A percentile compares a stretch with the other conserved stretches of the same genome.
Evolutionary conservation across 2,113 vertebrate species (phyloP).

Genomic region (Salvator merianae): DNA sequence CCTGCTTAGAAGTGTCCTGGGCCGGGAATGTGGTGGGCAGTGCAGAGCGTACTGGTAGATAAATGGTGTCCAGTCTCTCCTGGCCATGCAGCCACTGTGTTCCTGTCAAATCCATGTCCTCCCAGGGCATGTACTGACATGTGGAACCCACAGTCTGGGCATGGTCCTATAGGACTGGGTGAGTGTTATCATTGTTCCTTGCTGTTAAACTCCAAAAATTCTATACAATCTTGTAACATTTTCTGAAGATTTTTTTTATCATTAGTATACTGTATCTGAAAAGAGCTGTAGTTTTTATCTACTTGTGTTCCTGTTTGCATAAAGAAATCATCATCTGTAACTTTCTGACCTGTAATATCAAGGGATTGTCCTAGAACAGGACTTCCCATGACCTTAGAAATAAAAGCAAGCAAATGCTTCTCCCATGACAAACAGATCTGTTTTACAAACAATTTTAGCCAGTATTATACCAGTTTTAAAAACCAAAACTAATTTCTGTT

Average conservation of each 20-base stretch:
- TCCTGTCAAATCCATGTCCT: background rate
- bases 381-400: background rate
- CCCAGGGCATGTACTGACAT: background rate
- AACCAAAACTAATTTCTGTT: background rate
- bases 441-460: background rate
- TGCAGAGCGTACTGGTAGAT: too few relatives aligned
- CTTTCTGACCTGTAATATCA: background rate
- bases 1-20: too few relatives aligned
- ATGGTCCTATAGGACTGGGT: too few relatives aligned
- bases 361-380: background rate
- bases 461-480: background rate
- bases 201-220: background rate
- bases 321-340: accelerated
- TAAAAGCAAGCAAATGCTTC: background rate
- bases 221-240: background rate
- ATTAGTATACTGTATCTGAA: background rate
- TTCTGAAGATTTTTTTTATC: background rate
- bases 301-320: background rate
- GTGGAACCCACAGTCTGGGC: background rate
- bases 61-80: too few relatives aligned
- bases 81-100: too few relatives aligned
- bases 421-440: background rate
- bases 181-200: background rate
- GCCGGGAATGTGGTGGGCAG: too few relatives aligned
- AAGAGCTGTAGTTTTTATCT: background rate